These are phyloP conservation scores for Zaprionus bogoriensis DNA, from an alignment of 2,888 invertebrate genomes.

Conservation along the genomic window DNA sequence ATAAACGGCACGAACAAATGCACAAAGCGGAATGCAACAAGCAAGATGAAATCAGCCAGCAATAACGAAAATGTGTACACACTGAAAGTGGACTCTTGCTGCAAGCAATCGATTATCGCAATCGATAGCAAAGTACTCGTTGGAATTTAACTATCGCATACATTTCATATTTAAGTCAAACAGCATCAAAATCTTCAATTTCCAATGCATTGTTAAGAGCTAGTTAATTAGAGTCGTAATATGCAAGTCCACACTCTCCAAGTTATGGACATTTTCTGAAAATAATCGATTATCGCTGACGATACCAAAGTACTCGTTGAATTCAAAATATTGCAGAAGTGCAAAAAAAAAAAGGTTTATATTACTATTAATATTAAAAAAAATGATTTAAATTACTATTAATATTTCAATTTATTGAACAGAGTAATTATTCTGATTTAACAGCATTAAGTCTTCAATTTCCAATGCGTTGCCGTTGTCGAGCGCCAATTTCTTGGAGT, in stretches of 20 bases:
- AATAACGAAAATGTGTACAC: conserved; percentile 26
- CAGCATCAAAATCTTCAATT: too few species aligned
- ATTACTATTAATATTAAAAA: too few species aligned
- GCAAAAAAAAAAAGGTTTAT: not conserved
- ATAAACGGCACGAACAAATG: conserved; percentile 46
- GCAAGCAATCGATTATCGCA: not conserved
- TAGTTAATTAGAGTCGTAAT: too few species aligned
- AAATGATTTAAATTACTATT: not conserved
- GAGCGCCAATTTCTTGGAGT: conserved; percentile 73
- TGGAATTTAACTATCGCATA: not conserved
- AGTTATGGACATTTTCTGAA: not conserved
- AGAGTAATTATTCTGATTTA: conserved; percentile 31
- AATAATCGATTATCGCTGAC: not conserved
- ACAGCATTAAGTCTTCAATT: conserved; percentile 38
- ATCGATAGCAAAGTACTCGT: not conserved
- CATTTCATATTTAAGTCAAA: too few species aligned
- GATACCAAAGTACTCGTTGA: not conserved
- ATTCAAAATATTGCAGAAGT: not conserved
- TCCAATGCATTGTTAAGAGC: too few species aligned
- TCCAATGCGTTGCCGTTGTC: conserved; percentile 44
- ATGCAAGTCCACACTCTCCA: conserved; percentile 46
- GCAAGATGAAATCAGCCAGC: conserved; percentile 26
- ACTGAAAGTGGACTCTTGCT: conserved; percentile 4
- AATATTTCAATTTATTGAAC: not conserved
- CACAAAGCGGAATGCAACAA: conserved; percentile 65